Evolutionary conservation across 2,113 vertebrate genomes (phyloP).

Genomic region (Silurus asotus): DNA sequence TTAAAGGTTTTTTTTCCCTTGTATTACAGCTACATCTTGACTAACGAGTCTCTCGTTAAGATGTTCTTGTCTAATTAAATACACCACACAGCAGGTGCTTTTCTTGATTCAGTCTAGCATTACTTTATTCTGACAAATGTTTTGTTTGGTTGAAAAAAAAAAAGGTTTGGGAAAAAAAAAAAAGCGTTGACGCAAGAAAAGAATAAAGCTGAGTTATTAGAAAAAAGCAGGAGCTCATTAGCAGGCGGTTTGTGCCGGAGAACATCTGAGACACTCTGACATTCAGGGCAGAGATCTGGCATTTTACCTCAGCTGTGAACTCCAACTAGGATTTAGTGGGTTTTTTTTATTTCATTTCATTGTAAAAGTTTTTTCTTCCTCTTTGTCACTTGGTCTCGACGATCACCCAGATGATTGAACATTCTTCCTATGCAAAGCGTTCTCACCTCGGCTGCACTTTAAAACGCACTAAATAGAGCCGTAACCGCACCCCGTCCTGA

Average conservation of each 20-base stretch:
- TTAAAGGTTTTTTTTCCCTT: neutral
- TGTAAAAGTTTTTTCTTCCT: too few species aligned
- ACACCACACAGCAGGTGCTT: conserved; percentile 16
- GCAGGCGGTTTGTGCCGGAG: conserved; percentile 21
- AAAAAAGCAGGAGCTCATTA: conserved; percentile 37
- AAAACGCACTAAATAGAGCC: conserved; percentile 27
- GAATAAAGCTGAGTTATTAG: conserved; percentile 28
- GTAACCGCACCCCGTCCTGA: conserved; percentile 8
- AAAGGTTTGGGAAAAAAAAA: neutral
- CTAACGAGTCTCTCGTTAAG: conserved; percentile 14
- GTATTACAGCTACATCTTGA: neutral
- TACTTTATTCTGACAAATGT: conserved; percentile 26
- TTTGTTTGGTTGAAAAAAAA: neutral
- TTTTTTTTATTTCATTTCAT: neutral
- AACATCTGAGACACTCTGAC: conserved; percentile 38
- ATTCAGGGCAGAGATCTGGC: conserved; percentile 42
- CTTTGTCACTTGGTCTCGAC: too few species aligned
- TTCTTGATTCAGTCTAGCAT: conserved; percentile 26
- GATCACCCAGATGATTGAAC: conserved; percentile 16
- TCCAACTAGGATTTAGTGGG: conserved; percentile 15
- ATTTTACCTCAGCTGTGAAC: conserved; percentile 38
- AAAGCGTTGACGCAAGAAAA: neutral
- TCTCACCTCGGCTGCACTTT: conserved; percentile 25
- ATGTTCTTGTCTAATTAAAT: conserved; percentile 34
- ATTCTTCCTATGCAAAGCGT: conserved; percentile 21